Evolutionary conservation across 2,888 invertebrate genomes (phyloP).

Genomic region (Nephrotoma guestfalica): DNA sequence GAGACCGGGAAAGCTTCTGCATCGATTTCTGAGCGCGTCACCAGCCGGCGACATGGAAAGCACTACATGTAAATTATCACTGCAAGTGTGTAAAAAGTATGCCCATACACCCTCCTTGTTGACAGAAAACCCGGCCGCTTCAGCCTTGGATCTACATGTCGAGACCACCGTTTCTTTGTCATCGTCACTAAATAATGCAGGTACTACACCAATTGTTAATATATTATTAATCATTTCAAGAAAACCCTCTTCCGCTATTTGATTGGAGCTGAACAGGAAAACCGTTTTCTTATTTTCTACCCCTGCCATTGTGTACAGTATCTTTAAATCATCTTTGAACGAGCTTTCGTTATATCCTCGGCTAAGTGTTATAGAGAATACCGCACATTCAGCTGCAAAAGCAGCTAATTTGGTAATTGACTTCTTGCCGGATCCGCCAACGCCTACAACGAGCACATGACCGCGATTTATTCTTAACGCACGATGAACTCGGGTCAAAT

Average conservation of each 20-base stretch:
- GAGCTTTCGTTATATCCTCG: slow-evolving; percentile 70
- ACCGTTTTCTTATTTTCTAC: slow-evolving; percentile 64
- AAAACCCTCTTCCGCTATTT: slow-evolving; percentile 70
- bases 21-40: slow-evolving; percentile 65
- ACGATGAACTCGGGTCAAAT: slow-evolving; percentile 75
- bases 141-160: slow-evolving; percentile 50
- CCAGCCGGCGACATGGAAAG: slow-evolving; percentile 82
- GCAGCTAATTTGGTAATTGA: slow-evolving; percentile 64
- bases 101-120: slow-evolving; percentile 75
- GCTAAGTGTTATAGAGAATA: slow-evolving; percentile 71
- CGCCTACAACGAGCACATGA: slow-evolving; percentile 73
- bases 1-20: slow-evolving; percentile 81
- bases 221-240: slow-evolving; percentile 86
- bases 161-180: slow-evolving; percentile 72
- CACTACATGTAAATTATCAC: slow-evolving; percentile 80
- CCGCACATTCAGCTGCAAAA: slow-evolving; percentile 68
- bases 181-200: slow-evolving; percentile 74
- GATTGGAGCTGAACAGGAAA: slow-evolving; percentile 72
- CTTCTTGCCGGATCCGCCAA: slow-evolving; percentile 82
- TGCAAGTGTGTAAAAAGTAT: slow-evolving; percentile 61
- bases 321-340: slow-evolving; percentile 79
- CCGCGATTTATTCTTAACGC: slow-evolving; percentile 70
- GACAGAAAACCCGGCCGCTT: slow-evolving; percentile 53
- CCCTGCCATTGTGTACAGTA: slow-evolving; percentile 59
- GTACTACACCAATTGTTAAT: slow-evolving; percentile 75